A percentile compares a stretch with the other conserved stretches of the same genome.
Conservation (phyloP, 2,888 invertebrate species). For the Pinctada fucata region DNA sequence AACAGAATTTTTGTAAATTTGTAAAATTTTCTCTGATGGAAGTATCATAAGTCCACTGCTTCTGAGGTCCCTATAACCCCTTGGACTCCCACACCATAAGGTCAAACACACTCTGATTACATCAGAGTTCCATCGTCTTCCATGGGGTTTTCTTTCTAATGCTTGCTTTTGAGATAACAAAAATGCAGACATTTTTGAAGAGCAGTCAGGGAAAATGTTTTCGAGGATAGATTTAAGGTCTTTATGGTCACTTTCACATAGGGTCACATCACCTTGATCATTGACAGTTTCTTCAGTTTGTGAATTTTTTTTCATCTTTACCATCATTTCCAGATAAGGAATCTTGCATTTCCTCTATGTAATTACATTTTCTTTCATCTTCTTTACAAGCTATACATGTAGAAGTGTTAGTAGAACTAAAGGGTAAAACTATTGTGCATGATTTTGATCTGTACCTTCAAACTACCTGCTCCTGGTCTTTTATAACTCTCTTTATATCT, state of each 20-base stretch:
- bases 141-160: too few species aligned
- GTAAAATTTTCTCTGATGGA: too few species aligned
- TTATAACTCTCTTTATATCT: background rate
- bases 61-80: too few species aligned
- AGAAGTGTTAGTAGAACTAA: background rate
- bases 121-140: too few species aligned
- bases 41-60: too few species aligned
- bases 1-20: constrained; percentile 38
- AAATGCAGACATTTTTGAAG: too few species aligned
- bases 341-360: background rate
- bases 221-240: too few species aligned
- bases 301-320: background rate
- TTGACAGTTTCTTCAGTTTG: background rate
- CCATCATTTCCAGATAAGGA: background rate
- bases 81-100: too few species aligned
- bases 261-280: constrained; percentile 1
- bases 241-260: constrained; percentile 7
- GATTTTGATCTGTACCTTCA: background rate
- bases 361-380: background rate
- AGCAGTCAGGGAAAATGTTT: too few species aligned
- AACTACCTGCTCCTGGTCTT: background rate
- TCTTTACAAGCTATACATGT: constrained; percentile 1
- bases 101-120: too few species aligned
- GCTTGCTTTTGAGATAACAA: too few species aligned
- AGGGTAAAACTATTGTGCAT: background rate